Evolutionary conservation across 2,888 invertebrate species (phyloP), one percentile per base, ranked within the genome.

Genomic region (Chorisops tibialis): DNA sequence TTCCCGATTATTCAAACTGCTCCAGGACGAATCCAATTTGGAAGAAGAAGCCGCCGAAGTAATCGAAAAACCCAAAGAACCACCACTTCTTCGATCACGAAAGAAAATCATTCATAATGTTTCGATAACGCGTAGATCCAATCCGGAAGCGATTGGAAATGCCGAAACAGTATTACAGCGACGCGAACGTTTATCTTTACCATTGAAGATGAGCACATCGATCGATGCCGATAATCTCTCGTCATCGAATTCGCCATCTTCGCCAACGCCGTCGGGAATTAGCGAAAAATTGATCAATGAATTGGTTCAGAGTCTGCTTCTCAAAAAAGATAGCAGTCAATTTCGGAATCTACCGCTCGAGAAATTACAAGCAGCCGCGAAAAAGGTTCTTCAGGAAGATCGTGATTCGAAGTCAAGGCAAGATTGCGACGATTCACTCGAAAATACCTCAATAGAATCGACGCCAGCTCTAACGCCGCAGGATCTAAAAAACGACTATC

Each of bases 1-100:
- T 75, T 88, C 87, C 45, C 80, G 88, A 66, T 76, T 88, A 18
- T 87, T 86, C 69, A 84, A 84, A 69, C 74, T 88, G 12, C 74
- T 88, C 19, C 86, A 85, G 72, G 84, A 85, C 50, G 85, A 83
- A 68, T 80, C 58, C 1, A 48, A 39, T 47, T 37, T 38, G 5
- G 58, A 61, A 1, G 62, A 59, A 1, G 35, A 39, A 4, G 30
- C 39, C 18, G 50, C 51, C 3, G 54, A 56, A 2, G 19, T 73
- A 61, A 71, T 73, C 51, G 74, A 73, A 60, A 68, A 70, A 14
- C 72, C 72, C 6, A 75, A 77, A 47, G 48, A 64, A 7, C 58
- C 22, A 54, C 1, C 58, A 67, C 12, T 67, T 66, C 38, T 69
- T 70, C 43, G 60, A 38, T 70, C 70, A 37, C 70, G 74, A 4